Base-by-base conservation (phyloP, 64 coral and sea anemone genomes). In the Acropora tenuis region DNA sequence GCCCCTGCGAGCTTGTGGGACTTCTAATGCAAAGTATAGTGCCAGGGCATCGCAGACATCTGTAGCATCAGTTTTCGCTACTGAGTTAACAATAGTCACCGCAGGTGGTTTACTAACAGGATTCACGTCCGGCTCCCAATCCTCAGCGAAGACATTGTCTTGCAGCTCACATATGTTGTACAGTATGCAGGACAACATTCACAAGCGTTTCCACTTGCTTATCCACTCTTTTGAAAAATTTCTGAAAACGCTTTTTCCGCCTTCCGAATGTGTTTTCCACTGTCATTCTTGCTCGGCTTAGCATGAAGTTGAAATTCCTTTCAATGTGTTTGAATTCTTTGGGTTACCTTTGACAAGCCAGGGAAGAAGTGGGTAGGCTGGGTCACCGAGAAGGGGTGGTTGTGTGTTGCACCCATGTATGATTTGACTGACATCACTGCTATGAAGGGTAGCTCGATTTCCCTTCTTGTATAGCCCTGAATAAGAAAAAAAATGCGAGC, bases 191-290 rank as follows among this genome's bases (percentile, higher is more conserved):
- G 83, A 86, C 43, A 61, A 86, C 63, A 71, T 69, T 66, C 5
- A 73, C 68, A 60, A 86, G 30, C 66, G 43, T 48, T 71, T n/a
- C 58, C 40, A 86, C 83, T 48, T 86, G 41, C 75, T 78, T 89
- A 46, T 78, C 75, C 17, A 89, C 87, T 78, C 87, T 89, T 78
- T 61, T 3, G 17, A 45, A 44, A 78, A 89, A 63, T 78, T 47
- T 78, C 45, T 48, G 48, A 46, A 89, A 89, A 63, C 74, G 53
- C 8, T 52, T 55, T 76, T 89, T 89, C 87, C 74, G 78, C 53
- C 87, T 89, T 78, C 74, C 87, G 57, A 89, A 89, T 19, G 52
- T 89, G 76, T 75, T 76, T 55, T 87, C 85, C 49, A 87, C 85
- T 75, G 85, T 76, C 69, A 87, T 84, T 19, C 77, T 50, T 76